These are phyloP conservation scores for Falco novaeseelandiae DNA, from an alignment of 2,797 vertebrate genomes.

Conservation along the genomic window DNA sequence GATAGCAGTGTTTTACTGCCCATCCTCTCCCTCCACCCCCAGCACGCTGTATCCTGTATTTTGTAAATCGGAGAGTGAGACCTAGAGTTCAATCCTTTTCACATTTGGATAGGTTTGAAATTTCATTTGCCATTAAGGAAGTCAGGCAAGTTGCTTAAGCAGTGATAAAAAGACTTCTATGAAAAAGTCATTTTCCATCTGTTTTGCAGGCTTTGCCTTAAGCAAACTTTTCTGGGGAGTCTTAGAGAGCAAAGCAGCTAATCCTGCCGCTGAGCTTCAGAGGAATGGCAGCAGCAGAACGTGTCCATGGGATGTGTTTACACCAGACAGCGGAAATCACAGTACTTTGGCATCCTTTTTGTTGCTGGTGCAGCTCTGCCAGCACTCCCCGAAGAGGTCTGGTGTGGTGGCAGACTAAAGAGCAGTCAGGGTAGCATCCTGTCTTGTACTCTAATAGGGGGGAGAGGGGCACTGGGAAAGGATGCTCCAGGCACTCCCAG, in stretches of 20 bases:
- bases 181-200: not conserved
- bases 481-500: not conserved
- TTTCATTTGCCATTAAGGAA: not conserved
- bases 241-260: not conserved
- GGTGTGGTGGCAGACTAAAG: not conserved
- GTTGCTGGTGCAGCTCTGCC: not conserved
- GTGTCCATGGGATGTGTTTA: not conserved
- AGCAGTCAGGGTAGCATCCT: not conserved
- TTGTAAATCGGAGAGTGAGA: not conserved
- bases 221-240: not conserved
- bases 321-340: not conserved
- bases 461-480: not conserved
- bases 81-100: not conserved
- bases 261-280: not conserved
- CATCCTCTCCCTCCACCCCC: not conserved
- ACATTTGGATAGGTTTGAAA: not conserved
- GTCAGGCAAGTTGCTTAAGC: not conserved
- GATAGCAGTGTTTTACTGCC: not conserved
- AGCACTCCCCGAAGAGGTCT: not conserved
- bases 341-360: not conserved
- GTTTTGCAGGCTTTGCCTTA: not conserved
- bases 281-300: not conserved
- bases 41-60: not conserved
- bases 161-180: not conserved
- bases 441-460: accelerated